Percentiles rank a stretch among this genome's conserved stretches.
phyloP scores from a whole-genome alignment of 1,140 invertebrate genomes.

The Caerostris extrusa region DNA sequence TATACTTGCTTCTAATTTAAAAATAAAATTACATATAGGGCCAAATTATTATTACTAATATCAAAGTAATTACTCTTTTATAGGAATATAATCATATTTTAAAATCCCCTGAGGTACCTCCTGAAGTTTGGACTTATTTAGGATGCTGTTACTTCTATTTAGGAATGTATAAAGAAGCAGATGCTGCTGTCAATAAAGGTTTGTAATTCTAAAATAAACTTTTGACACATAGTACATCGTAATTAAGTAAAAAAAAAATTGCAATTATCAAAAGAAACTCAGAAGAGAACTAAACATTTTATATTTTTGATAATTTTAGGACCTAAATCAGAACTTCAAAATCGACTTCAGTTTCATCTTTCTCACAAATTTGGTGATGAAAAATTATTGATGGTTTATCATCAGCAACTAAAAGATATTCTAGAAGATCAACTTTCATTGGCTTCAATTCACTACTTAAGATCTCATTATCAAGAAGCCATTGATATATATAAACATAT shows the following conservation, averaged over 20 bases:
- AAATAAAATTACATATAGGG: too few relatives aligned
- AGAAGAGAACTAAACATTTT: neutral
- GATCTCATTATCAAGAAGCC: constrained; percentile 98
- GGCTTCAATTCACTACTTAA: constrained; percentile 97
- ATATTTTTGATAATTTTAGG: constrained; percentile 81
- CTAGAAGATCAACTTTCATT: constrained; percentile 97
- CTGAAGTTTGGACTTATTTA: constrained; percentile 88
- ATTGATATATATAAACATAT: constrained; percentile 99
- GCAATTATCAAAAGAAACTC: too few relatives aligned
- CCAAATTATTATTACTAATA: neutral
- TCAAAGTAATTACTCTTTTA: constrained; percentile 60
- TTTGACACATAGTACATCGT: neutral
- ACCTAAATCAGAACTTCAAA: constrained; percentile 84
- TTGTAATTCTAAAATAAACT: neutral
- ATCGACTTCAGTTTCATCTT: constrained; percentile 93
- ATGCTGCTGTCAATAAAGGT: constrained; percentile 83
- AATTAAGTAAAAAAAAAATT: neutral
- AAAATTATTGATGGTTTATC: constrained; percentile 89
- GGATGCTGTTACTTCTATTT: constrained; percentile 98
- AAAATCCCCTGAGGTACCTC: constrained; percentile 80
- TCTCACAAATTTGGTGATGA: constrained; percentile 96
- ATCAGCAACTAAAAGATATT: constrained; percentile 92
- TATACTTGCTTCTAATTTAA: too few relatives aligned
- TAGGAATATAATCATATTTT: constrained; percentile 82
- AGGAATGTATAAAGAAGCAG: constrained; percentile 89